Evolutionary conservation across 2,113 vertebrate species (phyloP), one percentile per base, ranked within the genome.

Genomic region (Oryzias melastigma): DNA sequence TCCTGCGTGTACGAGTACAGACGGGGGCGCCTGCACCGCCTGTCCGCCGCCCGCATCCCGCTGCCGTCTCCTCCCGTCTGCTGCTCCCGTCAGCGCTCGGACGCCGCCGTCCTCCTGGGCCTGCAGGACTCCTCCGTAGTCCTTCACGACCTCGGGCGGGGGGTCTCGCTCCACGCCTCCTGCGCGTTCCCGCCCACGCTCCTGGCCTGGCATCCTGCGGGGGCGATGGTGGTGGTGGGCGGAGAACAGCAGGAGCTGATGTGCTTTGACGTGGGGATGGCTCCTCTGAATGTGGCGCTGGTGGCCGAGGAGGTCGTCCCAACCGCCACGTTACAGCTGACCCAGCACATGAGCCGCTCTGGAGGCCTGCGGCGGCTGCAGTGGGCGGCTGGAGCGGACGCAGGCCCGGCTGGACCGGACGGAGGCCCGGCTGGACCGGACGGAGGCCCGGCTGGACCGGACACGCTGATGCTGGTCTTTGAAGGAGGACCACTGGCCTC

Each of bases 191-290:
- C 91, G 17, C 95, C 96, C 20, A 69, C 82, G 4, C 75, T 93
- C 13, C 71, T 96, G 5, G 87, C 90, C 67, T 99, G 92, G 92
- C 97, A 99, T 84, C 96, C 97, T 13, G 87, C 88, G 0, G 97
- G 91, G 22, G 92, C 91, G 5, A 4, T 96, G 75, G 83, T 94
- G 19, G 4, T 94, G 71, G 90, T 85, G 16, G 94, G 93, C n/a
- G 93, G 91, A 62, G 91, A 87, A 41, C 94, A 96, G 77, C 95
- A 94, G 14, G 96, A 97, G 72, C 79, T 99, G 71, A 93, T 96
- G 74, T 89, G 94, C 77, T 97, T 98, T 78, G 96, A 99, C 86
- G 90, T 90, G 0, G 94, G 94, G 1, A 82, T 99, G 52, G 94
- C 93, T 3, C 93, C 94, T 14, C 0, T 99, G 58, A 90, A 86